These are phyloP conservation scores for Trichomalopsis sarcophagae DNA, from an alignment of 1,140 invertebrate genomes.

Conservation along the genomic window DNA sequence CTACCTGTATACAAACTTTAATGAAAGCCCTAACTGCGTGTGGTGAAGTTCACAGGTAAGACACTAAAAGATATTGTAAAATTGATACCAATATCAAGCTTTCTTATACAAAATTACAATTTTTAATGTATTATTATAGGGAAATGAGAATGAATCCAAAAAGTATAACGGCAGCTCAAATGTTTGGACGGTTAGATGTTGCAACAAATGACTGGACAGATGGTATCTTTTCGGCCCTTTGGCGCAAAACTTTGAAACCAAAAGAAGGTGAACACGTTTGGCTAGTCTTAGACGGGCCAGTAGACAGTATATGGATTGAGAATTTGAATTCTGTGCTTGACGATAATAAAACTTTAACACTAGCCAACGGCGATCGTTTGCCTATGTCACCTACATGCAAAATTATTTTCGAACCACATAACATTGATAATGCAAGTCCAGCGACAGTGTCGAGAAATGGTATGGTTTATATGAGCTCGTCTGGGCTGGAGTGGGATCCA, in stretches of 20 bases:
- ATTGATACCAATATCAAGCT: background rate
- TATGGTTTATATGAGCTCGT: constrained; percentile 99
- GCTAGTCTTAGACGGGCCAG: constrained; percentile 95
- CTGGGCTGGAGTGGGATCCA: constrained; percentile 93
- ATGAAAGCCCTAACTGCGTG: constrained; percentile 93
- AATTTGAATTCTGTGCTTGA: constrained; percentile 97
- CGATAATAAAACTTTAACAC: constrained; percentile 94
- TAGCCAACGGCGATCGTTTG: constrained; percentile 95
- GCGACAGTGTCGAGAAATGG: constrained; percentile 96
- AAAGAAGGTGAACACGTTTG: constrained; percentile 93
- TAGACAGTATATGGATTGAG: constrained; percentile 98
- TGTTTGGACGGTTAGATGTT: constrained; percentile 96
- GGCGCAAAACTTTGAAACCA: constrained; percentile 93
- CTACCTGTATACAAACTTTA: constrained; percentile 94
- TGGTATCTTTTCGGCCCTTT: constrained; percentile 96
- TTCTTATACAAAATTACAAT: background rate
- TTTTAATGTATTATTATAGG: constrained; percentile 67
- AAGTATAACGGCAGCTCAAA: constrained; percentile 96
- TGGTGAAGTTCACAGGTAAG: constrained; percentile 86
- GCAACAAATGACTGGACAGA: constrained; percentile 99
- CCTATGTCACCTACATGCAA: constrained; percentile 94
- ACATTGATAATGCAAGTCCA: constrained; percentile 97
- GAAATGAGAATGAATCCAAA: constrained; percentile 99
- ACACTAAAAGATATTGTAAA: background rate
- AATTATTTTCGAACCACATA: constrained; percentile 97